phyloP scores from a whole-genome alignment of 2,113 vertebrate genomes.

The Neolamprologus kungweensis region DNA sequence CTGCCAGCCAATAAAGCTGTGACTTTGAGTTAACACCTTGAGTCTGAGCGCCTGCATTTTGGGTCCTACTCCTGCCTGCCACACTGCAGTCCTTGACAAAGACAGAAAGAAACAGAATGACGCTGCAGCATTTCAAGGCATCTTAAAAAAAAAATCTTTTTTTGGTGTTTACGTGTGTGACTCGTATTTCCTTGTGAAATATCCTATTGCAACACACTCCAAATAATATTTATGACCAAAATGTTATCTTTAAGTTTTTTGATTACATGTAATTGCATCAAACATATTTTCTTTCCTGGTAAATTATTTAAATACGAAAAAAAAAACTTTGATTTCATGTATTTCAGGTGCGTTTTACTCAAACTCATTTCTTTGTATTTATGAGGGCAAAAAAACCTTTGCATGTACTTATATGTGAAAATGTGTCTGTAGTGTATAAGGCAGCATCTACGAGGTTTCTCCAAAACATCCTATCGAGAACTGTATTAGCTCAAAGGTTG shows the following conservation, averaged over 20 bases:
- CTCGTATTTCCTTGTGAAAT: background rate
- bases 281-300: background rate
- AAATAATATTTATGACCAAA: background rate
- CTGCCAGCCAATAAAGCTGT: too few relatives aligned
- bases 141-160: fast-evolving
- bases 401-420: background rate
- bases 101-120: background rate
- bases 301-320: background rate
- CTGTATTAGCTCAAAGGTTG: background rate
- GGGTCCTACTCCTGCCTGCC: too few relatives aligned
- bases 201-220: background rate
- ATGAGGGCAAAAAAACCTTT: background rate
- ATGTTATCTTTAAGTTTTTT: background rate
- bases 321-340: background rate
- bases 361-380: background rate
- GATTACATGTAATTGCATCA: background rate
- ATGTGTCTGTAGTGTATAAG: background rate
- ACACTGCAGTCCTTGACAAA: background rate
- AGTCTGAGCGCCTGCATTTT: too few relatives aligned
- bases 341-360: background rate
- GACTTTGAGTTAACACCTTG: too few relatives aligned
- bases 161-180: background rate
- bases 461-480: background rate
- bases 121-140: background rate
- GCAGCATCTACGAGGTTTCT: background rate